Conservation (phyloP, 64 coral and sea anemone species). For the Montipora efflorescens region DNA sequence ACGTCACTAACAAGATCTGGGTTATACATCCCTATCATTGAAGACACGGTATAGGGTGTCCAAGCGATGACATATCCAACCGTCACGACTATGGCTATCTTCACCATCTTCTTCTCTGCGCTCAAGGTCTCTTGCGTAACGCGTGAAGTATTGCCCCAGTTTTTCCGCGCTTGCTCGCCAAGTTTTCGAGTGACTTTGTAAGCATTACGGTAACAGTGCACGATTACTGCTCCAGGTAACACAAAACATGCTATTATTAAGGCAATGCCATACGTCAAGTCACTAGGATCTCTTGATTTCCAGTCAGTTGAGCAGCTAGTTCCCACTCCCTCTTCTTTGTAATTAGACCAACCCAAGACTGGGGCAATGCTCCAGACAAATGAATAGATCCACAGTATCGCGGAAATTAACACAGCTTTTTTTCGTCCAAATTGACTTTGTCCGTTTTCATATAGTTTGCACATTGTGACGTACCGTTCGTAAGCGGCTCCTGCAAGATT, state of each 20-base stretch:
- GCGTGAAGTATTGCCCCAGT: slow-evolving; percentile 3
- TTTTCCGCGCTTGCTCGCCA: neutral
- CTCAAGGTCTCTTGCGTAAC: neutral
- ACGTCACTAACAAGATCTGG: neutral
- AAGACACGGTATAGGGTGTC: slow-evolving; percentile 23
- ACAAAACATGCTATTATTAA: slow-evolving; percentile 50
- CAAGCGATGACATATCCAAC: slow-evolving; percentile 9
- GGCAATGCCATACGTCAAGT: neutral
- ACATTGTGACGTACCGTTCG: slow-evolving; percentile 42
- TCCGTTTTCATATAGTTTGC: neutral
- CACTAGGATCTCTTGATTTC: neutral
- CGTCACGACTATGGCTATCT: slow-evolving; percentile 1
- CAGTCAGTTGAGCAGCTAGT: slow-evolving; percentile 49
- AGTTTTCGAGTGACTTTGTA: slow-evolving; percentile 5
- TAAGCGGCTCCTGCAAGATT: slow-evolving; percentile 19
- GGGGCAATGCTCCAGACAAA: slow-evolving; percentile 37
- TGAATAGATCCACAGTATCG: slow-evolving; percentile 33
- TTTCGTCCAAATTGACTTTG: neutral
- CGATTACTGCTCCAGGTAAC: slow-evolving; percentile 22
- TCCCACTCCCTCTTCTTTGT: slow-evolving; percentile 31
- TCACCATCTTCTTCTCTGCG: slow-evolving; percentile 8
- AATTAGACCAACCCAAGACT: slow-evolving; percentile 52
- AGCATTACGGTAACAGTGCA: slow-evolving; percentile 3
- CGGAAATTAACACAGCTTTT: neutral
- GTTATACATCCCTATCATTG: neutral